These are phyloP conservation scores for Vollenhovia emeryi DNA, from an alignment of 1,140 invertebrate species.

Conservation along the genomic window DNA sequence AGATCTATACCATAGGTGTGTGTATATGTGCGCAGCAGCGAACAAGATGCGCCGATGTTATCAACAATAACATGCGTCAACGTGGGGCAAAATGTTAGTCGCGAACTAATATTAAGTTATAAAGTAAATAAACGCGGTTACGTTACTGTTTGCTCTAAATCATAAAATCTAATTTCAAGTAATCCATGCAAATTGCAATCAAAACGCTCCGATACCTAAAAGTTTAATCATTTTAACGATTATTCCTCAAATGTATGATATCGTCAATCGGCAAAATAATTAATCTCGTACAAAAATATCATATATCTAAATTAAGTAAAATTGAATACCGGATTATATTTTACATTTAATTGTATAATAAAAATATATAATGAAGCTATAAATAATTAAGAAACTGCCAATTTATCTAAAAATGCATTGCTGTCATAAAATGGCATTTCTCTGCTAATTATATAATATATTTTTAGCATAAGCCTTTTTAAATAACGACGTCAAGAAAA, in stretches of 20 bases:
- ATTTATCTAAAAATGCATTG: not conserved
- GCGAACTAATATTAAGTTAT: conserved; percentile 41
- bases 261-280: not conserved
- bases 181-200: not conserved
- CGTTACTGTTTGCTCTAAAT: conserved; percentile 29
- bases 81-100: conserved; percentile 25
- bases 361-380: not conserved
- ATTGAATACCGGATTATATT: not conserved
- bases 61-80: conserved; percentile 40
- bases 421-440: not conserved
- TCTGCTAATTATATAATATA: not conserved
- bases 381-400: not conserved
- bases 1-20: not conserved
- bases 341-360: not conserved
- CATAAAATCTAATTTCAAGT: not conserved
- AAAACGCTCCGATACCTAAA: not conserved
- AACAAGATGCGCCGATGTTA: conserved; percentile 38
- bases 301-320: not conserved
- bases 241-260: too few species aligned
- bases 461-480: not conserved
- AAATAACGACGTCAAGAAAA: not conserved
- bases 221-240: not conserved
- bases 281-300: not conserved
- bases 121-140: conserved; percentile 42
- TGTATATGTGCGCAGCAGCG: not conserved